Base-by-base conservation (phyloP, 2,113 vertebrate genomes). In the Ia io region DNA sequence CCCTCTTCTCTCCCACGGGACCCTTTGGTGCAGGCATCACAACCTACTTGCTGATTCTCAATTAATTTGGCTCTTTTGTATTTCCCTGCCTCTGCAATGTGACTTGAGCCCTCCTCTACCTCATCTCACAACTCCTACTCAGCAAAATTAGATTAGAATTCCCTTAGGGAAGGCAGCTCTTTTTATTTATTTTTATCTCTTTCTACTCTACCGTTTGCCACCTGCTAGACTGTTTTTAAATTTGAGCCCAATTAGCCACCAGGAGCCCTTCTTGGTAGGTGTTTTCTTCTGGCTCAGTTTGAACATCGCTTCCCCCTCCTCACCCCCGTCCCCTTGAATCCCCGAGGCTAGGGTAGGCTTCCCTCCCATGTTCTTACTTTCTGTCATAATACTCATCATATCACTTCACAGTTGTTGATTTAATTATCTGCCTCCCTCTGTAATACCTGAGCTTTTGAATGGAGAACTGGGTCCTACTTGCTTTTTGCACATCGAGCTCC, bases 81-180 rank as follows among this genome's bases (percentile, higher is more conserved):
- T 44, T 51, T 59, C 32, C 74, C 18, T 42, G 78, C 5, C 63
- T 84, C 28, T 94, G 79, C 65, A 32, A 2, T 30, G 35, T 59
- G 35, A 78, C 47, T 94, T 40, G 32, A 95, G n/a, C 8, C 22
- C 14, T 51, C 69, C 9, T 93, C 65, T 87, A 76, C 74, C 42
- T 92, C 79, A 88, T 59, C 40, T 61, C 65, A 71, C 17, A 76
- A 73, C 35, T 88, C 61, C 82, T 93, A 63, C 40, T 65, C 67
- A 56, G 95, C 17, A 95, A 90, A 37, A 87, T 89, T 78, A 85
- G 83, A 87, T 84, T 35, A 90, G 74, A 86, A 93, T 85, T 59
- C 78, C 25, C 42, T 76, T 23, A 63, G 35, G 65, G n/a, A 61
- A 61, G 40, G 47, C 80, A 35, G 79, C 49, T 78, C 73, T 85